Evolutionary conservation across 2,888 invertebrate species (phyloP).

Genomic region (Microctonus aethiopoides): DNA sequence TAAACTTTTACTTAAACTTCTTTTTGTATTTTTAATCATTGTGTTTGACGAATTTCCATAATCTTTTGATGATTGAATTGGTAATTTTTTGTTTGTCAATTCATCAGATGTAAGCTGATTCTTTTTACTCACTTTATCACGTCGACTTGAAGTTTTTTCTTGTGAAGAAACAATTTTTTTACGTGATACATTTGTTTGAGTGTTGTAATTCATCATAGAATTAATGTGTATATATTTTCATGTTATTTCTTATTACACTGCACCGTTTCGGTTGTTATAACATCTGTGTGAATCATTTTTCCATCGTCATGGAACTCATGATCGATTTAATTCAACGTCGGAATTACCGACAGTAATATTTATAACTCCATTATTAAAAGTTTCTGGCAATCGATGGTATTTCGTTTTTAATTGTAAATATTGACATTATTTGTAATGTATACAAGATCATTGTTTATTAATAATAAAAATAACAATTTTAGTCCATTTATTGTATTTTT

Average conservation of each 20-base stretch:
- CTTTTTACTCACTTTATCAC: background rate
- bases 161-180: slow-evolving; percentile 13
- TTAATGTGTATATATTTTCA: background rate
- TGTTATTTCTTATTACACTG: background rate
- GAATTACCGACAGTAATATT: too few species aligned
- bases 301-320: slow-evolving; percentile 2
- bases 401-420: too few species aligned
- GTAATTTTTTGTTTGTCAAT: slow-evolving; percentile 4
- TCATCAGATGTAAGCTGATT: background rate
- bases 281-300: background rate
- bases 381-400: too few species aligned
- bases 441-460: too few species aligned
- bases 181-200: slow-evolving; percentile 19
- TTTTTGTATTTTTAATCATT: slow-evolving; percentile 24
- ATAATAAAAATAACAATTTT: too few species aligned
- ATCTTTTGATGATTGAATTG: slow-evolving; percentile 22
- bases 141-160: slow-evolving; percentile 8
- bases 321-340: slow-evolving; percentile 25
- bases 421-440: too few species aligned
- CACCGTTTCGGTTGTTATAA: background rate
- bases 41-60: slow-evolving; percentile 25
- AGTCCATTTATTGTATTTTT: too few species aligned
- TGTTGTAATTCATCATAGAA: slow-evolving; percentile 11
- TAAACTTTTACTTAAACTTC: slow-evolving; percentile 1
- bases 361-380: too few species aligned